Conservation (phyloP, 2,113 vertebrate genomes). For the Synchiropus splendidus region DNA sequence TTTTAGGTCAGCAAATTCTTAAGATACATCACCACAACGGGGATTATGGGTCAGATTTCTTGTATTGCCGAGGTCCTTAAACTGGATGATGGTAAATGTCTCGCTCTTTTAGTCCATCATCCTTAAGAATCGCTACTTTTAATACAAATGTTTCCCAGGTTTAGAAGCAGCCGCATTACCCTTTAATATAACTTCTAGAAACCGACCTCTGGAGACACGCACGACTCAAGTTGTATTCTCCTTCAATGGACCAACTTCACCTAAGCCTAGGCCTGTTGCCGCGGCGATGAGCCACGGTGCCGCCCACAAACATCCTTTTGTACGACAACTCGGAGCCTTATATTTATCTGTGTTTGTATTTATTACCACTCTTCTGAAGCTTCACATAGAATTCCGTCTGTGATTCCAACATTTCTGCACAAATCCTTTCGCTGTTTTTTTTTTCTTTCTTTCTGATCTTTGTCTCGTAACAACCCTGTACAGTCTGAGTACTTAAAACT, state of each 20-base stretch:
- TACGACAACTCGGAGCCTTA: constrained; percentile 79
- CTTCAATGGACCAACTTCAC: constrained; percentile 75
- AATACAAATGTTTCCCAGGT: too few relatives aligned
- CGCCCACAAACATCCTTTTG: constrained; percentile 35
- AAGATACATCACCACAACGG: too few relatives aligned
- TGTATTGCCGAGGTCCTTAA: too few relatives aligned
- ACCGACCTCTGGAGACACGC: too few relatives aligned
- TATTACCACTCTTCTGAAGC: constrained; percentile 39
- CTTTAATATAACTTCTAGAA: too few relatives aligned
- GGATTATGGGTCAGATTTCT: too few relatives aligned
- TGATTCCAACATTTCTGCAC: constrained; percentile 62
- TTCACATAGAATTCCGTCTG: constrained; percentile 18
- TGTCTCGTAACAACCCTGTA: constrained; percentile 94
- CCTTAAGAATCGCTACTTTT: too few relatives aligned
- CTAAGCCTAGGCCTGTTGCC: constrained; percentile 42
- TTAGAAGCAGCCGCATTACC: too few relatives aligned
- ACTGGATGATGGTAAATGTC: too few relatives aligned
- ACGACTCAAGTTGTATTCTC: constrained; percentile 15
- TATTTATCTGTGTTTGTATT: constrained; percentile 48
- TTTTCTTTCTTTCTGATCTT: constrained; percentile 54
- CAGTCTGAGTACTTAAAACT: constrained; percentile 92
- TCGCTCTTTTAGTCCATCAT: too few relatives aligned
- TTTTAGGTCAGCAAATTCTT: too few relatives aligned
- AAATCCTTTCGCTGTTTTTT: constrained; percentile 71
- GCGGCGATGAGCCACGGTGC: constrained; percentile 30